These are phyloP conservation scores for Lipotes vexillifer DNA, from an alignment of 2,113 vertebrate genomes.

Conservation along the genomic window DNA sequence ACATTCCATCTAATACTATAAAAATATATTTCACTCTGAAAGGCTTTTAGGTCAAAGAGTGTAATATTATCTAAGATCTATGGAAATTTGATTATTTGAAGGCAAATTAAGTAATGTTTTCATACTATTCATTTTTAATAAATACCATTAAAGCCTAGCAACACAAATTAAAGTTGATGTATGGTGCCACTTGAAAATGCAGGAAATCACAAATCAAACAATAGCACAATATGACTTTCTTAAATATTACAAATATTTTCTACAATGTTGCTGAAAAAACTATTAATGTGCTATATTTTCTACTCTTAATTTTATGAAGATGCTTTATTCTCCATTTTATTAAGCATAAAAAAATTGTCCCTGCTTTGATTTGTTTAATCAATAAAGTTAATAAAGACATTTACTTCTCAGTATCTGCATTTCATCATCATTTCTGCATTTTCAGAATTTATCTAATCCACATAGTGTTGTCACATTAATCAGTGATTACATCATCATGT, in stretches of 20 bases:
- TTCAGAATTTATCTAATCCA: slow-evolving; percentile 42
- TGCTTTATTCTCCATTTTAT: slow-evolving; percentile 14
- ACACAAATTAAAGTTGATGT: slow-evolving; percentile 18
- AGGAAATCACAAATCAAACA: not conserved
- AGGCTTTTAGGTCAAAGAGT: slow-evolving; percentile 26
- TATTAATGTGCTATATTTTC: not conserved
- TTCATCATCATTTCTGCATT: slow-evolving; percentile 44
- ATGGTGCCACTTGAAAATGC: not conserved
- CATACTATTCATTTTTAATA: slow-evolving; percentile 33
- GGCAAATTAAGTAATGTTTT: slow-evolving; percentile 46
- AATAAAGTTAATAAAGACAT: slow-evolving; percentile 40
- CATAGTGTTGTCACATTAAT: slow-evolving; percentile 21
- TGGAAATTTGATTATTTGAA: slow-evolving; percentile 36
- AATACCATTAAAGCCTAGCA: slow-evolving; percentile 16
- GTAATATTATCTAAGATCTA: slow-evolving; percentile 19
- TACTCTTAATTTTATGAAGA: slow-evolving; percentile 2
- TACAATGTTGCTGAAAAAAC: not conserved
- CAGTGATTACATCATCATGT: slow-evolving; percentile 9
- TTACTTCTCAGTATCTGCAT: slow-evolving; percentile 17
- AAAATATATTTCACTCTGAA: not conserved
- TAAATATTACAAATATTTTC: not conserved
- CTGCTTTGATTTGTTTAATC: slow-evolving; percentile 27
- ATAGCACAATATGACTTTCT: not conserved
- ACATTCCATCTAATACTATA: slow-evolving; percentile 20
- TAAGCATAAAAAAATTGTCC: slow-evolving; percentile 11